These are phyloP conservation scores for Dryoscopus gambensis DNA, from an alignment of 2,113 vertebrate species.

Conservation along the genomic window DNA sequence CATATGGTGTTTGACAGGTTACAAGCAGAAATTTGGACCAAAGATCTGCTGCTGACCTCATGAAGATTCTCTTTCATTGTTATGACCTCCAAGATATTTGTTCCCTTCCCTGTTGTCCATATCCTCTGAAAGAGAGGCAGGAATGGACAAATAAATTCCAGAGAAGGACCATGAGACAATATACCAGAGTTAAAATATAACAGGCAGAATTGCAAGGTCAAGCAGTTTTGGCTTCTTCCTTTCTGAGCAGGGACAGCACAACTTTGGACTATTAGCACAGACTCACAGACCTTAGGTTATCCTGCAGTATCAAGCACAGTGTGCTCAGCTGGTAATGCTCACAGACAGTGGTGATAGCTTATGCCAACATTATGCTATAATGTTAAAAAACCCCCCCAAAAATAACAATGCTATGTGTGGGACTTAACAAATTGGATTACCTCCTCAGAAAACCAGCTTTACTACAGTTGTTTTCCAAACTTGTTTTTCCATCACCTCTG, in stretches of 20 bases:
- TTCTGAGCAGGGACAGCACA: background rate
- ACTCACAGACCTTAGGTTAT: background rate
- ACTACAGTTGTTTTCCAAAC: background rate
- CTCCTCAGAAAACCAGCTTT: background rate
- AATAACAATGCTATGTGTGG: background rate
- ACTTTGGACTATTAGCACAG: background rate
- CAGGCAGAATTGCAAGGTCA: background rate
- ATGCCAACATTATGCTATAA: background rate
- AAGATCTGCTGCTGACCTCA: background rate
- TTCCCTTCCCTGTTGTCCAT: background rate
- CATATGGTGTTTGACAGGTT: background rate
- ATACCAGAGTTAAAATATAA: constrained; percentile 28
- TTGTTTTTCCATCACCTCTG: background rate
- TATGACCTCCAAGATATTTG: background rate
- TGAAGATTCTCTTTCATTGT: background rate
- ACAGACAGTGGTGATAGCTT: background rate
- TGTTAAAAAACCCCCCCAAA: background rate
- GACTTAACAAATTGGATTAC: background rate
- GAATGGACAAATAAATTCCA: background rate
- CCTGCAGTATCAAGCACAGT: background rate
- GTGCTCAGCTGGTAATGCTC: background rate
- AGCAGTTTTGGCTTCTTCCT: background rate
- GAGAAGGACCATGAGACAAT: background rate
- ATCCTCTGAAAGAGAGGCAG: background rate
- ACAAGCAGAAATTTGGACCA: background rate